Evolutionary conservation across 2,888 invertebrate genomes (phyloP).

Genomic region (Agrochola lota): DNA sequence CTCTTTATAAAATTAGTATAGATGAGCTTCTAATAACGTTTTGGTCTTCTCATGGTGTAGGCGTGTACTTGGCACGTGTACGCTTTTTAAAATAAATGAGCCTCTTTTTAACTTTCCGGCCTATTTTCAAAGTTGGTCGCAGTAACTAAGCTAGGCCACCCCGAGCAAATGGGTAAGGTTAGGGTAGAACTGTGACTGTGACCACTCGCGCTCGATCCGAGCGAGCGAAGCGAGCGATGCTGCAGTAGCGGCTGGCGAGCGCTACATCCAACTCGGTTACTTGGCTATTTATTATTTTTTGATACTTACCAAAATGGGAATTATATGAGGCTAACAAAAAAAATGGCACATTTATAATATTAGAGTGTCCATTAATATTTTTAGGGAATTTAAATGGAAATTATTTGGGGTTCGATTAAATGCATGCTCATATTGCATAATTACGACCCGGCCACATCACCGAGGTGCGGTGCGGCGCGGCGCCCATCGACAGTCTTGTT

Average conservation of each 20-base stretch:
- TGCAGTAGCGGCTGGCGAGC: not conserved
- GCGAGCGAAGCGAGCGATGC: not conserved
- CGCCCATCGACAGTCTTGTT: not conserved
- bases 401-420: not conserved
- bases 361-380: not conserved
- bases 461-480: not conserved
- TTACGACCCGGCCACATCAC: not conserved
- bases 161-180: not conserved
- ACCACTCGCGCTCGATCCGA: not conserved
- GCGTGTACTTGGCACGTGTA: not conserved
- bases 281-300: not conserved
- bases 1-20: no score
- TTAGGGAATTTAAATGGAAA: not conserved
- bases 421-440: not conserved
- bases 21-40: not conserved
- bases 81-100: not conserved
- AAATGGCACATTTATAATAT: not conserved
- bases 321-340: not conserved
- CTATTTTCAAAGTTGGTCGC: not conserved
- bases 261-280: not conserved
- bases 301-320: not conserved
- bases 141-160: not conserved
- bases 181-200: not conserved
- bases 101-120: not conserved
- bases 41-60: not conserved